These are phyloP conservation scores for Aleiodes leptofemur DNA, from an alignment of 2,888 invertebrate genomes.

Conservation along the genomic window DNA sequence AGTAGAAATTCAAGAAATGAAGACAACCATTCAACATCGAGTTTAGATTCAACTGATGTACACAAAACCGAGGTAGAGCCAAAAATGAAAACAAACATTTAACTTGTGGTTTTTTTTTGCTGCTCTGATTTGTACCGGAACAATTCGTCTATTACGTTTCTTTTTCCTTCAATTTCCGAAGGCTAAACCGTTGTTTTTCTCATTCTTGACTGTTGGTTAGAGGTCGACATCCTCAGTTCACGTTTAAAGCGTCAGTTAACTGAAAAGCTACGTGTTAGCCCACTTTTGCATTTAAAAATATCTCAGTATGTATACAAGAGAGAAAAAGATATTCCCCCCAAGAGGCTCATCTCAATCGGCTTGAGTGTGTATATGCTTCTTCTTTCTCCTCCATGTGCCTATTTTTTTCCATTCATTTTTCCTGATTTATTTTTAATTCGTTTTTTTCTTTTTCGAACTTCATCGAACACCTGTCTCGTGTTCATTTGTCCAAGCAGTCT, in stretches of 20 bases:
- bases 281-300: constrained; percentile 57
- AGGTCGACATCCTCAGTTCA: constrained; percentile 44
- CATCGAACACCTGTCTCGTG: constrained; percentile 9
- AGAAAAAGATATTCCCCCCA: constrained; percentile 22
- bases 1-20: constrained; percentile 73
- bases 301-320: constrained; percentile 39
- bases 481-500: neutral
- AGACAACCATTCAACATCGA: constrained; percentile 61
- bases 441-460: neutral
- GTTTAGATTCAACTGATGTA: constrained; percentile 61
- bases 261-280: constrained; percentile 47
- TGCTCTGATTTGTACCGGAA: neutral
- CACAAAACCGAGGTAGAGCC: constrained; percentile 50
- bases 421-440: neutral
- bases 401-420: constrained; percentile 33
- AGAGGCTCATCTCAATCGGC: constrained; percentile 22
- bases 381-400: neutral
- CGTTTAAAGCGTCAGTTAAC: constrained; percentile 39
- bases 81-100: constrained; percentile 3
- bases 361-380: constrained; percentile 6
- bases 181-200: no score
- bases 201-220: constrained; percentile 15
- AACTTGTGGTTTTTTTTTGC: neutral
- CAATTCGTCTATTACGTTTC: neutral
- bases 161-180: constrained; percentile 33